Evolutionary conservation across 2,797 vertebrate genomes (phyloP).

Genomic region (Protonibea diacanthus): DNA sequence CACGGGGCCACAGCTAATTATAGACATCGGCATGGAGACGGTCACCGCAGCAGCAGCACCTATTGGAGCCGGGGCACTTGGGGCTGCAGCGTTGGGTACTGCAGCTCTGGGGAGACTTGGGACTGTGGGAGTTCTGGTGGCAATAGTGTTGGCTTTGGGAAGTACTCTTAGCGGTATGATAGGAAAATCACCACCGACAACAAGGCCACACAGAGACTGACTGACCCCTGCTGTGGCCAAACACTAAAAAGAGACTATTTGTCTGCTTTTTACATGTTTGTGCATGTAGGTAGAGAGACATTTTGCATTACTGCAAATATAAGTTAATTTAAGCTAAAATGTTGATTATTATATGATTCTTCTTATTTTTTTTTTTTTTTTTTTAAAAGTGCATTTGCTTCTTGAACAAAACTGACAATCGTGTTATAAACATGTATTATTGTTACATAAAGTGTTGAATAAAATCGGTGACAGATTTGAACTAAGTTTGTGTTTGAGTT

Average conservation of each 20-base stretch:
- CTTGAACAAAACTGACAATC: background rate
- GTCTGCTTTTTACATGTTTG: background rate
- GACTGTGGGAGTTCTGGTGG: conserved; percentile 66
- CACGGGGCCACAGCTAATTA: conserved; percentile 69
- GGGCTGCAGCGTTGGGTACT: conserved; percentile 69
- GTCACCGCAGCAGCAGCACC: conserved; percentile 76
- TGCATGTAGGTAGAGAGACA: background rate
- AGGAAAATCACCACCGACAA: conserved; percentile 45
- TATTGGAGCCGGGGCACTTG: conserved; percentile 74
- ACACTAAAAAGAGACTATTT: background rate
- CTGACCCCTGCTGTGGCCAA: background rate
- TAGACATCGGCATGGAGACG: conserved; percentile 78
- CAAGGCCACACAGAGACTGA: conserved; percentile 52
- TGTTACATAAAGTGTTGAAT: conserved; percentile 3
- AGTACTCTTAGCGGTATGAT: conserved; percentile 63
- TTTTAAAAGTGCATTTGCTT: background rate
- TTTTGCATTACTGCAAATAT: background rate
- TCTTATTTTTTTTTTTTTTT: too few relatives aligned
- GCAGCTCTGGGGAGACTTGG: conserved; percentile 75
- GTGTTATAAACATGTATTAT: background rate
- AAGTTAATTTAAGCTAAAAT: background rate
- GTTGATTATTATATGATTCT: background rate
- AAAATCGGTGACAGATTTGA: conserved; percentile 1
- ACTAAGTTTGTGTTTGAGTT: background rate
- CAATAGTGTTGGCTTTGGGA: conserved; percentile 65